These are phyloP conservation scores for Tapirus indicus DNA, from an alignment of 2,797 vertebrate species.

Conservation along the genomic window DNA sequence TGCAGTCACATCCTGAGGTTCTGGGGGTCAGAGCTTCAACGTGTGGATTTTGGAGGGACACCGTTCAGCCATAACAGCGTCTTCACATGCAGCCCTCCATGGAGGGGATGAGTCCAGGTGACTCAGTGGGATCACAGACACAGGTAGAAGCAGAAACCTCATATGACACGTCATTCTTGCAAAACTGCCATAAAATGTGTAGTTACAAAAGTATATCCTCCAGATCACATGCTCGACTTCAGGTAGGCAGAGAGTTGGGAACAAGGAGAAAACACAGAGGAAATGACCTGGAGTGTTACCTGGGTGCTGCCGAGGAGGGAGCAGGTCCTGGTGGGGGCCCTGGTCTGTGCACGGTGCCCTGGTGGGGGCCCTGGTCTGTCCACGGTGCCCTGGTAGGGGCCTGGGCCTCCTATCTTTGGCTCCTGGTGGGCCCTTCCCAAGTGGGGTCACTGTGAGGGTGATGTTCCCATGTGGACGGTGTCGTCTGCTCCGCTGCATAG, in stretches of 20 bases:
- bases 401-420: background rate
- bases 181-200: background rate
- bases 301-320: too few species aligned
- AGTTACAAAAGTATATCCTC: too few species aligned
- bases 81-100: background rate
- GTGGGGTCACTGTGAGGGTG: background rate
- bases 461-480: too few species aligned
- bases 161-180: rapidly evolving
- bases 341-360: too few species aligned
- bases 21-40: background rate
- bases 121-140: background rate
- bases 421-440: background rate
- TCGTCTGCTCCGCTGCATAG: rapidly evolving
- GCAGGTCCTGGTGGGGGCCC: too few species aligned
- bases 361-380: too few species aligned
- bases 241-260: background rate
- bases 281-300: background rate
- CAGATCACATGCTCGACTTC: rapidly evolving
- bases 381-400: background rate
- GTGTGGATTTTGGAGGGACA: background rate
- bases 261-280: background rate
- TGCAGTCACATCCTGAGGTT: background rate
- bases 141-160: rapidly evolving
- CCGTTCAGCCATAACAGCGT: background rate
- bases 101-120: background rate